A percentile compares a stretch with the other conserved stretches of the same genome.
These are phyloP conservation scores for Hermetia illucens DNA, from an alignment of 1,140 invertebrate species.

Conservation along the genomic window DNA sequence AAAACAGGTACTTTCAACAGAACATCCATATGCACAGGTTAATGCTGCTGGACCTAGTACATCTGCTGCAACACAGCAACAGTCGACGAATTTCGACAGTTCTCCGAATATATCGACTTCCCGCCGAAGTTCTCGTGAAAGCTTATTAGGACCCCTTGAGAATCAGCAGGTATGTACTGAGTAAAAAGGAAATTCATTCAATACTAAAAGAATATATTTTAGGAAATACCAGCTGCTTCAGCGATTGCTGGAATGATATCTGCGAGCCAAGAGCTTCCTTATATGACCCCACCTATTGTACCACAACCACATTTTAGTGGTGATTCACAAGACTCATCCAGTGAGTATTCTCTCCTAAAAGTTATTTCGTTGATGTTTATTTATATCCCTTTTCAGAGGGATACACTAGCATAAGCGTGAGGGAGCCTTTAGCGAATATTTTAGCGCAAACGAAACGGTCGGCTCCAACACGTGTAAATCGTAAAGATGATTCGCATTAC, in stretches of 20 bases:
- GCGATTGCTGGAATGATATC: constrained; percentile 70
- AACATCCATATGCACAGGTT: constrained; percentile 55
- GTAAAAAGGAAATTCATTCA: no score
- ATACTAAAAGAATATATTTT: no score
- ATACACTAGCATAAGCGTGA: constrained; percentile 80
- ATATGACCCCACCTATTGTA: constrained; percentile 69
- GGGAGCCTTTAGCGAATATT: constrained; percentile 68
- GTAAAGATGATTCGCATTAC: constrained; percentile 49
- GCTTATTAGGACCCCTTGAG: neutral
- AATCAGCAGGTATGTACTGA: no score
- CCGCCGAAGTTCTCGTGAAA: constrained; percentile 12
- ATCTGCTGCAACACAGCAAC: constrained; percentile 10
- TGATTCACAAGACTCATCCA: constrained; percentile 71
- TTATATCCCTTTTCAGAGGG: constrained; percentile 45
- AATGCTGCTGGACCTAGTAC: constrained; percentile 28
- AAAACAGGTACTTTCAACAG: constrained; percentile 25
- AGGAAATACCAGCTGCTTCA: constrained; percentile 57
- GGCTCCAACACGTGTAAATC: constrained; percentile 29
- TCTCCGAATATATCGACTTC: constrained; percentile 10
- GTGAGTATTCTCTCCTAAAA: constrained; percentile 32
- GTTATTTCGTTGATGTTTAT: constrained; percentile 1
- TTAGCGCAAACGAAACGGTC: constrained; percentile 38
- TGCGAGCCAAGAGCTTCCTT: constrained; percentile 74
- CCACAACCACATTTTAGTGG: constrained; percentile 52
- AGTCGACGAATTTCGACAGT: constrained; percentile 2